Base-by-base conservation (phyloP, 2,797 vertebrate genomes). In the Todus mexicanus region DNA sequence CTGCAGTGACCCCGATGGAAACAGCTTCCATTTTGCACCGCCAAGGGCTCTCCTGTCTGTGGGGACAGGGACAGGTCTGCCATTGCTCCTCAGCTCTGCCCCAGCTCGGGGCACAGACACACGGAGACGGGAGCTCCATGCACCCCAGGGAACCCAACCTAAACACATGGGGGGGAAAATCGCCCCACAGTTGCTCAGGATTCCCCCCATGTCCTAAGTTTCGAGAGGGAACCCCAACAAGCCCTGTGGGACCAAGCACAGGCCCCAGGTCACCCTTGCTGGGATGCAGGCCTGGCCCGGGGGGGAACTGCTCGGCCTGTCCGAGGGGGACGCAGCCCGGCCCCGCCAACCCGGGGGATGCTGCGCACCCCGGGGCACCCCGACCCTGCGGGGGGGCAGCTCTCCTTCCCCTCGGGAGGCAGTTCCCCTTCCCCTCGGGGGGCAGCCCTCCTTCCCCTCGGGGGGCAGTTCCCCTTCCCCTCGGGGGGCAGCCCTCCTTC, bases 321-420 rank as follows among this genome's bases (percentile, higher is more conserved):
- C 27, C 57, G 4, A 0, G 27, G 18, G 5, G n/a, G 16, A 4
- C 3, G 48, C 64, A 59, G 29, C 37, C 43, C 0, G 11, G 20
- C 42, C 8, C 31, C 33, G 71, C 37, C 11, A 47, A 33, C 15
- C 19, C 79, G 0, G 21, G 27, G 16, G 53, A 38, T 7, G 26
- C 40, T 1, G 7, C 2, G 26, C 29, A 21, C 5, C 33, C 65
- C 38, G 9, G 1, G 27, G 51, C n/a, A 45, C n/a, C 42, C 23
- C 42, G 9, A 38, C 5, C 50, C 26, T 40, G 13, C 6, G 6
- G 18, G 8, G 35, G 12, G 17, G 65, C 17, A 59, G 65, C 21
- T 35, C n/a, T 47, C 60, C 40, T 27, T 4, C 25, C 43, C 16
- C n/a, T 9, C 3, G 25, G 9, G 25, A 13, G n/a, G n/a, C n/a